Conservation (phyloP, 2,113 vertebrate species). For the Tetrax tetrax region DNA sequence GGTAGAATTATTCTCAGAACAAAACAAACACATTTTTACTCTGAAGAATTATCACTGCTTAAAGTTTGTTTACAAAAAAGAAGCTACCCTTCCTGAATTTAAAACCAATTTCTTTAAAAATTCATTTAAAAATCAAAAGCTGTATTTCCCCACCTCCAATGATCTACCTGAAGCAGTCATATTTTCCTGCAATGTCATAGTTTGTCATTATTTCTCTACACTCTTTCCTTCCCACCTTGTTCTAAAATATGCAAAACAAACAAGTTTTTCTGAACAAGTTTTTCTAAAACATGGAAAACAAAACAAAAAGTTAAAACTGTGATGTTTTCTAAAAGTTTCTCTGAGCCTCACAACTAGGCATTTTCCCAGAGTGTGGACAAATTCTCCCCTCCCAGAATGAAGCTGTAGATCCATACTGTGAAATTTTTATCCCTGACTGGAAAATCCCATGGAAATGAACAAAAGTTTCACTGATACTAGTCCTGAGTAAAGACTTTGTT, state of each 20-base stretch:
- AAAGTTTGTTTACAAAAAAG: neutral
- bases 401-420: neutral
- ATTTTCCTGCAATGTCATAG: neutral
- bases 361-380: neutral
- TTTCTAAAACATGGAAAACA: neutral
- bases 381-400: neutral
- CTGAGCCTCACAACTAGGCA: neutral
- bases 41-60: neutral
- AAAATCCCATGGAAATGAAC: neutral
- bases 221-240: neutral
- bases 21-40: neutral
- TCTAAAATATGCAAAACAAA: neutral
- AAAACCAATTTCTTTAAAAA: neutral
- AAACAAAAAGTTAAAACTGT: neutral
- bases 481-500: neutral
- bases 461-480: neutral
- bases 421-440: neutral
- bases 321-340: neutral
- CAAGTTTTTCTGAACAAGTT: neutral
- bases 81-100: neutral
- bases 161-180: neutral
- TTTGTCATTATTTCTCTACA: neutral
- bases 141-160: neutral
- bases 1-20: neutral
- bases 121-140: neutral